Percentiles rank a stretch among this genome's conserved stretches.
These are phyloP conservation scores for Psittacula cyanocephala DNA, from an alignment of 2,113 vertebrate genomes.

Conservation along the genomic window DNA sequence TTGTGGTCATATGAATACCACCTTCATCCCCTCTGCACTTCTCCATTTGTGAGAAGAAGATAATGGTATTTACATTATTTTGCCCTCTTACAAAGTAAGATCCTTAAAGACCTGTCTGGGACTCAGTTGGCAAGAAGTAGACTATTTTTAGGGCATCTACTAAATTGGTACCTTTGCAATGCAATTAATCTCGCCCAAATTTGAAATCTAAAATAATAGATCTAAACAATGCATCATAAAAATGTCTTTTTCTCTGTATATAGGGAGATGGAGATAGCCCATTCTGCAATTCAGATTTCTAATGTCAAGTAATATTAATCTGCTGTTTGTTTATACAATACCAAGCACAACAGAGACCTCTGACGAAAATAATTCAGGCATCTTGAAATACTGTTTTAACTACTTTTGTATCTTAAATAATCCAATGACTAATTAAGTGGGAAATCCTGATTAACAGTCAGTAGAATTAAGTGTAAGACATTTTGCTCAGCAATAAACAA, in stretches of 20 bases:
- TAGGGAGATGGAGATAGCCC: neutral
- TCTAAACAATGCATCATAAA: neutral
- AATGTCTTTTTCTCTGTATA: neutral
- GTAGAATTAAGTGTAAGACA: neutral
- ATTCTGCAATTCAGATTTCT: neutral
- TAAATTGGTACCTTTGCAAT: neutral
- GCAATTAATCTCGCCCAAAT: neutral
- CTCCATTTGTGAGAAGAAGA: neutral
- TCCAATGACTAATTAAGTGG: neutral
- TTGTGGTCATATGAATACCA: neutral
- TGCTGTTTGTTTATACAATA: neutral
- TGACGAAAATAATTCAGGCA: neutral
- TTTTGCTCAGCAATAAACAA: neutral
- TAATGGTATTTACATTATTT: neutral
- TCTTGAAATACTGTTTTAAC: neutral
- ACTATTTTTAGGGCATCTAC: neutral
- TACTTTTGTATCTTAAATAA: constrained; percentile 10
- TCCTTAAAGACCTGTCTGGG: neutral
- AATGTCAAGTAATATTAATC: neutral
- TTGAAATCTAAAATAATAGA: neutral
- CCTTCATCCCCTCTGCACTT: neutral
- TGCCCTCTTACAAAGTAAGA: neutral
- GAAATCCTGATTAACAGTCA: neutral
- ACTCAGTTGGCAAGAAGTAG: neutral
- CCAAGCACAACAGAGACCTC: neutral